Conservation (phyloP, 2,797 vertebrate species). For the Parotocinclus haroldoi region DNA sequence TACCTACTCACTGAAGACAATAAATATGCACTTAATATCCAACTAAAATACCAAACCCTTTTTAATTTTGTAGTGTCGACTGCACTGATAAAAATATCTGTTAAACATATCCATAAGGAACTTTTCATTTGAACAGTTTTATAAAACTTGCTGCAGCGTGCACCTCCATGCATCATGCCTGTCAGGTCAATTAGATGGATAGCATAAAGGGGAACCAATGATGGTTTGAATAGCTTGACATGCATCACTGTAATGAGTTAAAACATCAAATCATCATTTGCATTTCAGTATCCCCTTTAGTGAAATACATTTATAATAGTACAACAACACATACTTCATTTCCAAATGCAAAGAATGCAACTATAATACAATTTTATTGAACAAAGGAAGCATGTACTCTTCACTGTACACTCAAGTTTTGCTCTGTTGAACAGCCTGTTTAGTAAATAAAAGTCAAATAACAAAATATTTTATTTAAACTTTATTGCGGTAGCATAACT, state of each 20-base stretch:
- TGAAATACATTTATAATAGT: neutral
- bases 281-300: constrained; percentile 10
- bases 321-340: neutral
- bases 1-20: constrained; percentile 1
- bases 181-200: neutral
- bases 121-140: neutral
- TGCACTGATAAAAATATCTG: neutral
- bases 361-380: neutral
- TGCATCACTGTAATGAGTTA: neutral
- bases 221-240: constrained; percentile 7
- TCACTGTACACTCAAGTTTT: too few relatives aligned
- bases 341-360: neutral
- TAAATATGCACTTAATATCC: constrained; percentile 3
- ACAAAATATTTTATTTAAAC: too few relatives aligned
- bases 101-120: neutral
- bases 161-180: constrained; percentile 23
- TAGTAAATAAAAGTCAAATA: too few relatives aligned
- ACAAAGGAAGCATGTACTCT: too few relatives aligned
- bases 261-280: constrained; percentile 9
- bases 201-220: constrained; percentile 9
- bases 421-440: too few relatives aligned
- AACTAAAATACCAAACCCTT: neutral
- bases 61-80: neutral
- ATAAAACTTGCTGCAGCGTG: neutral
- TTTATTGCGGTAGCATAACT: too few relatives aligned